Conservation (phyloP, 1,140 invertebrate species). For the Brachionus asplanchnoidis region DNA sequence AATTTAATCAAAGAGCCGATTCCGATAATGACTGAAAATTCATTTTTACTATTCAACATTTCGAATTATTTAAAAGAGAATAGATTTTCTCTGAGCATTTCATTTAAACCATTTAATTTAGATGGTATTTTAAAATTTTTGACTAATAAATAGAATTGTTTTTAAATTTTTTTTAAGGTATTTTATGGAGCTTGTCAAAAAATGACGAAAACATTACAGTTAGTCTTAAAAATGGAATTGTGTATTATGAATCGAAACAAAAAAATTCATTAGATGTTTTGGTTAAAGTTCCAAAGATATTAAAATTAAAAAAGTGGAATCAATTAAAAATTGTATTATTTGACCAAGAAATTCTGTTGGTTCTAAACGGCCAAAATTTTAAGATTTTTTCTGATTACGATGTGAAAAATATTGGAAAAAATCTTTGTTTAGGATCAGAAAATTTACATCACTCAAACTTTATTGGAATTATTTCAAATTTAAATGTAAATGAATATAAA, state of each 20-base stretch:
- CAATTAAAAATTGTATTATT: background rate
- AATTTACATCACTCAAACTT: background rate
- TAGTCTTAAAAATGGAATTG: background rate
- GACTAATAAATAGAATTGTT: background rate
- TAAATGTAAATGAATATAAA: background rate
- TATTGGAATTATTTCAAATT: conserved; percentile 13
- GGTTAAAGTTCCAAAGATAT: background rate
- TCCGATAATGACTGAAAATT: background rate
- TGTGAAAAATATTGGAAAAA: background rate
- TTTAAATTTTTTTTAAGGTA: background rate
- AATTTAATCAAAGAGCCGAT: background rate
- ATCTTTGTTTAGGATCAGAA: background rate
- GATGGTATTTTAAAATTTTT: background rate
- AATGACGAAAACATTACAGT: background rate
- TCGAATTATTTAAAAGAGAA: background rate
- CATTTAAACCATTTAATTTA: background rate
- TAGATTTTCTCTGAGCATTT: background rate
- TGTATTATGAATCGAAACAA: background rate
- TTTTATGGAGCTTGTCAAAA: background rate
- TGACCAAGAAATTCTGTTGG: background rate
- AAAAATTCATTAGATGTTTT: background rate
- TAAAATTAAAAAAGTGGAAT: background rate
- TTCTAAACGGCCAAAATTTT: background rate
- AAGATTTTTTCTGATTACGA: background rate
- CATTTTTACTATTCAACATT: background rate